Evolutionary conservation across 2,888 invertebrate genomes (phyloP).

Genomic region (Cryptocephalus moraei): DNA sequence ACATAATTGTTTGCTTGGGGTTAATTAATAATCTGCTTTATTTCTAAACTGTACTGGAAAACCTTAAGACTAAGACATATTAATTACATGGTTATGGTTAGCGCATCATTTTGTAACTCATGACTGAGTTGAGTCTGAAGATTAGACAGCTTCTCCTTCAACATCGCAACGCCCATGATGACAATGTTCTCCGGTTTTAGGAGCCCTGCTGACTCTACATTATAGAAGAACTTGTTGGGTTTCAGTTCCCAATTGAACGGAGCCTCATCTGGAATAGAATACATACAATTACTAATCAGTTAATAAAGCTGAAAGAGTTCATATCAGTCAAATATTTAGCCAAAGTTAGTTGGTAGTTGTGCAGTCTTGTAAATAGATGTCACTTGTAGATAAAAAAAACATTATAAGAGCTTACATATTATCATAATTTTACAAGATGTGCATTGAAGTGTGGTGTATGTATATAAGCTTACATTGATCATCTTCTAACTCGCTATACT

Average conservation of each 20-base stretch:
- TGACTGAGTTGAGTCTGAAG: constrained; percentile 87
- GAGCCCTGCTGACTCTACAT: constrained; percentile 92
- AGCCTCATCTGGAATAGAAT: constrained; percentile 59
- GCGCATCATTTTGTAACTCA: constrained; percentile 74
- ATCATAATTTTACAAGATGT: no score
- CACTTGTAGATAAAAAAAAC: no score
- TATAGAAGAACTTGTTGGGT: constrained; percentile 94
- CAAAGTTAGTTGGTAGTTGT: no score
- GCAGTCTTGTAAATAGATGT: no score
- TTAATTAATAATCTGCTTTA: no score
- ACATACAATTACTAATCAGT: no score
- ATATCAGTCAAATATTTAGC: no score
- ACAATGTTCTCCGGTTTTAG: constrained; percentile 95
- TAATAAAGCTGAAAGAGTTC: no score
- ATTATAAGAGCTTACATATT: no score
- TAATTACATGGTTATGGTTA: constrained; percentile 46
- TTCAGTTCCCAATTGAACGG: constrained; percentile 90
- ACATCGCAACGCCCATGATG: constrained; percentile 81
- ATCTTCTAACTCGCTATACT: constrained; percentile 88
- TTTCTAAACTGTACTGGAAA: no score
- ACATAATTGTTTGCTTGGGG: no score
- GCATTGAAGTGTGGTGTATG: no score
- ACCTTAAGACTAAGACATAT: not conserved
- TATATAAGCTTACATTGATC: constrained; percentile 60
- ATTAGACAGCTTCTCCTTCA: constrained; percentile 93